A percentile compares a stretch with the other conserved stretches of the same genome.
These are phyloP conservation scores for Sympetrum striolatum DNA, from an alignment of 2,888 invertebrate genomes.

Conservation along the genomic window DNA sequence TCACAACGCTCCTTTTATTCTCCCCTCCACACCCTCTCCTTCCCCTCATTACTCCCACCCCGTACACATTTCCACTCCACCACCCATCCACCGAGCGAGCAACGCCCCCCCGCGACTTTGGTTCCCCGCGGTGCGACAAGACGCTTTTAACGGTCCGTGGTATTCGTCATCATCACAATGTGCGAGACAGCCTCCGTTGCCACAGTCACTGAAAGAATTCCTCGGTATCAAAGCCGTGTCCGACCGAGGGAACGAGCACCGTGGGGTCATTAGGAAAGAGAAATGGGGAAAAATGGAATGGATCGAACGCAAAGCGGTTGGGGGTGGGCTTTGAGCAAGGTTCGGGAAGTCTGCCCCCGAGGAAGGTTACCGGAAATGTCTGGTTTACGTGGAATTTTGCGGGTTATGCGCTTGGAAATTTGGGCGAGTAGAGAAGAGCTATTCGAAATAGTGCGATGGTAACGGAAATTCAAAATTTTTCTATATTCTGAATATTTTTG, in stretches of 20 bases:
- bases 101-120: background rate
- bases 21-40: background rate
- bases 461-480: background rate
- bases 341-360: no score
- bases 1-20: background rate
- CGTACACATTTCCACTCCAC: background rate
- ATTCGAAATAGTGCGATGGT: background rate
- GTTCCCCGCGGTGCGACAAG: background rate
- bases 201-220: background rate
- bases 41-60: background rate
- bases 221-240: background rate
- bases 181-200: background rate
- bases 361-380: no score
- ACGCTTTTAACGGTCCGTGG: background rate
- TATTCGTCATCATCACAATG: background rate
- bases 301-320: background rate
- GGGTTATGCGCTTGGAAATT: background rate
- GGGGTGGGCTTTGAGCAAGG: background rate
- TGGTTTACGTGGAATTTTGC: no score
- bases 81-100: background rate
- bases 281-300: background rate
- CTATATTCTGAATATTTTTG: no score
- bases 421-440: background rate
- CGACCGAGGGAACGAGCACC: background rate
- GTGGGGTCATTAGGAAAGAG: background rate